Evolutionary conservation across 2,113 vertebrate genomes (phyloP).

Genomic region (Manacus vitellinus): DNA sequence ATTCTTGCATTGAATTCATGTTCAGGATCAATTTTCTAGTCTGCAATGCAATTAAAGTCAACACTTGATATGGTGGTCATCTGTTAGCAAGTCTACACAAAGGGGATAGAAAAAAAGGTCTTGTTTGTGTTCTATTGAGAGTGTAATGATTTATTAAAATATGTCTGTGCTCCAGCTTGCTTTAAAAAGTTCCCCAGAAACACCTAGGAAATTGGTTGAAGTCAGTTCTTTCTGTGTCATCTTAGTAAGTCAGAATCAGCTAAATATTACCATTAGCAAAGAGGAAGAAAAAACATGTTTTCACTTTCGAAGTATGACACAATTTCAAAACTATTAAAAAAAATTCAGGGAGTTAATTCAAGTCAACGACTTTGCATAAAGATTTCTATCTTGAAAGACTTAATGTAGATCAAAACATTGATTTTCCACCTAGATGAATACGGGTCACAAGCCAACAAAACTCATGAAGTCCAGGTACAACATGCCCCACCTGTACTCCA

Average conservation of each 20-base stretch:
- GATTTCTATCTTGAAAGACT: background rate
- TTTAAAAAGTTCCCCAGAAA: background rate
- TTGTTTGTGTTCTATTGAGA: background rate
- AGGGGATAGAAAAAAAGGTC: background rate
- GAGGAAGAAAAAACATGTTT: background rate
- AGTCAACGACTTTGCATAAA: background rate
- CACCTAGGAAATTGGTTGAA: background rate
- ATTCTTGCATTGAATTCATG: background rate
- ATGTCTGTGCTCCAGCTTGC: background rate
- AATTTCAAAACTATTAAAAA: background rate
- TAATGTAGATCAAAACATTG: background rate
- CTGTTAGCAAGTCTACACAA: background rate
- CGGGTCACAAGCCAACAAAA: background rate
- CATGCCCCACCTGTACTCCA: background rate
- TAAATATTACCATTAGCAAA: background rate
- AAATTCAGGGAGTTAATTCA: background rate
- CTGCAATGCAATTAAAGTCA: background rate
- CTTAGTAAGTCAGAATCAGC: background rate
- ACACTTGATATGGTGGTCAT: background rate
- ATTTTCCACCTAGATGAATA: background rate
- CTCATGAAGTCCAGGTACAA: background rate
- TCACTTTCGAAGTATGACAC: background rate
- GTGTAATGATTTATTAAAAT: background rate
- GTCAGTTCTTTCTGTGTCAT: background rate
- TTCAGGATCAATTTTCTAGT: background rate